Evolutionary conservation across 2,797 vertebrate species (phyloP).

Genomic region (Acridotheres tristis): DNA sequence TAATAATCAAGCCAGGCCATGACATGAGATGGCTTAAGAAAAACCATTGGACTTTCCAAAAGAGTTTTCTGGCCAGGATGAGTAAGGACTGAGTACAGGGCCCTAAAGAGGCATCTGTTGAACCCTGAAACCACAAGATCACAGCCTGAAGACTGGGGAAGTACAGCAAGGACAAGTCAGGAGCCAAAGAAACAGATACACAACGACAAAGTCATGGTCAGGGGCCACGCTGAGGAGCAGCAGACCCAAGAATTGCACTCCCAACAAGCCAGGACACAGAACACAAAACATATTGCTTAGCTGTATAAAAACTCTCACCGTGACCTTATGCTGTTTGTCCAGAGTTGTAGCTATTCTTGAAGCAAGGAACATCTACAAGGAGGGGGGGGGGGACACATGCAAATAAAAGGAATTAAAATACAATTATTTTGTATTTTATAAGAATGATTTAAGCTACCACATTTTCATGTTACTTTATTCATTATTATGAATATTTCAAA

Average conservation of each 20-base stretch:
- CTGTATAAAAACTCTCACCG: neutral
- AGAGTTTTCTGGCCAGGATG: neutral
- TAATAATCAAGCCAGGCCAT: neutral
- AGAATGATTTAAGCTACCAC: neutral
- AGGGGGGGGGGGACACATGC: accelerated
- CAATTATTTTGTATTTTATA: neutral
- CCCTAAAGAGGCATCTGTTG: neutral
- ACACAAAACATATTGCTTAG: neutral
- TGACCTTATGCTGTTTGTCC: neutral
- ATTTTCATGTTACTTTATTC: neutral
- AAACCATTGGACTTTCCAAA: neutral
- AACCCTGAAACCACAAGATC: neutral
- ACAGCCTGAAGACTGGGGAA: neutral
- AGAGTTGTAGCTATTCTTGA: neutral
- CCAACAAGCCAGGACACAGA: neutral
- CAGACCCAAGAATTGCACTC: neutral
- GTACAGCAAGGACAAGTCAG: neutral
- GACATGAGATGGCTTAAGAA: neutral
- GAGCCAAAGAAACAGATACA: neutral
- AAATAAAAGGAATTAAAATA: neutral
- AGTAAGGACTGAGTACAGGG: neutral
- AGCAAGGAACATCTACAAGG: neutral
- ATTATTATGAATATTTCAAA: neutral
- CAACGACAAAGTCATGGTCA: neutral
- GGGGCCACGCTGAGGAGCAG: neutral